Evolutionary conservation across 53 echinoderm and acorn worm species (phyloP).

Genomic region (Zoroaster sp.): DNA sequence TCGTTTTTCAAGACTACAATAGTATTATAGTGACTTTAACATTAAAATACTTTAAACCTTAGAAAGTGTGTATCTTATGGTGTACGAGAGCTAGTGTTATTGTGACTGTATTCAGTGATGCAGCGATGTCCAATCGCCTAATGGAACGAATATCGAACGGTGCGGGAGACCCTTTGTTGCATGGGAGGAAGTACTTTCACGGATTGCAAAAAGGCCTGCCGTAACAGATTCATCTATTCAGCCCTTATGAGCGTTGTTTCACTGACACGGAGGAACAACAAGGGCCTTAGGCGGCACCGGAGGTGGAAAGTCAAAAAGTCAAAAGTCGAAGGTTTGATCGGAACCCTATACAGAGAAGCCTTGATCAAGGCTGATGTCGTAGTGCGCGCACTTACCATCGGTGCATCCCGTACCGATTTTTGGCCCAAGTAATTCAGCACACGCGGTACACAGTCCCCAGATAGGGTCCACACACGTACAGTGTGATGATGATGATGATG

Average conservation of each 20-base stretch:
- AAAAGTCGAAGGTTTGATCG: too few relatives aligned
- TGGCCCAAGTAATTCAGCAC: too few relatives aligned
- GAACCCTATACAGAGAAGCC: too few relatives aligned
- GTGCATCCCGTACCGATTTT: too few relatives aligned
- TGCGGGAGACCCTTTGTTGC: not conserved
- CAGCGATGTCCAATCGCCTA: constrained; percentile 12
- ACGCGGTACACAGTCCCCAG: too few relatives aligned
- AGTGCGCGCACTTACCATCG: too few relatives aligned
- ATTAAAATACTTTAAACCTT: not conserved
- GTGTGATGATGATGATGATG: too few relatives aligned
- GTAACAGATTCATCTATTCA: not conserved
- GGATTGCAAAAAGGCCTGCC: not conserved
- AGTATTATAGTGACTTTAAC: not conserved
- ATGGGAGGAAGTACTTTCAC: not conserved
- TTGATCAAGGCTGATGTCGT: too few relatives aligned
- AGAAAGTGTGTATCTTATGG: not conserved
- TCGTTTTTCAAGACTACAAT: too few relatives aligned
- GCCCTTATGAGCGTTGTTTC: not conserved
- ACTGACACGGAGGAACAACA: not conserved
- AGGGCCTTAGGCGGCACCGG: too few relatives aligned
- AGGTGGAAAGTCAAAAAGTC: too few relatives aligned
- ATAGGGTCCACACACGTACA: too few relatives aligned
- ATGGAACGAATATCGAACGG: constrained; percentile 41
- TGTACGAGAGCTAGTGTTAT: not conserved
- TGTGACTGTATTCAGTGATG: not conserved